A percentile compares a stretch with the other conserved stretches of the same genome.
phyloP scores from a whole-genome alignment of 2,888 invertebrate species.

The Dascillus cervinus region DNA sequence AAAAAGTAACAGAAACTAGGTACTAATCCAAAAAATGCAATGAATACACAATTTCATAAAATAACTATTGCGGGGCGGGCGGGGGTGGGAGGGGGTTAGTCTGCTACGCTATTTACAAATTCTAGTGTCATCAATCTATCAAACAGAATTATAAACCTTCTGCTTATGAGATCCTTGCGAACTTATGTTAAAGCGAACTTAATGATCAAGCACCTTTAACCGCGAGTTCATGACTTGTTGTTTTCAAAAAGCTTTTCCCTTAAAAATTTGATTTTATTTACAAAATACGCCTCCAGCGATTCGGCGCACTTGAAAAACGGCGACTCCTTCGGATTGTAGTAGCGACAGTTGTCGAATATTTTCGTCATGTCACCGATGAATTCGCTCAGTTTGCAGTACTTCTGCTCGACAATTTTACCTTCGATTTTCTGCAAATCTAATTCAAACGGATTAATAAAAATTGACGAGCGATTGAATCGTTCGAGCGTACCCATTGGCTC shows the following conservation, averaged over 20 bases:
- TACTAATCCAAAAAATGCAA: no score
- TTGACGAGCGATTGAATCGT: background rate
- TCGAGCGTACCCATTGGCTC: slow-evolving; percentile 83
- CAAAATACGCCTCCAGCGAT: slow-evolving; percentile 90
- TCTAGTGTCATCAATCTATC: no score
- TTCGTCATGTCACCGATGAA: slow-evolving; percentile 97
- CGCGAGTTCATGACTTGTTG: slow-evolving; percentile 23
- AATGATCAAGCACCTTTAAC: no score
- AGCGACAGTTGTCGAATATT: slow-evolving; percentile 98
- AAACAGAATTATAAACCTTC: no score
- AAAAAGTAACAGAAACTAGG: no score
- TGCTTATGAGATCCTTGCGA: no score
- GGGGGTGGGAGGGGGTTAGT: no score
- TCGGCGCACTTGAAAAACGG: slow-evolving; percentile 96
- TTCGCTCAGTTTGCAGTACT: slow-evolving; percentile 82
- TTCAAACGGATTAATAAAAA: slow-evolving; percentile 25
- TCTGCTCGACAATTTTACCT: slow-evolving; percentile 71
- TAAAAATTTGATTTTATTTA: slow-evolving; percentile 84
- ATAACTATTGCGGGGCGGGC: no score
- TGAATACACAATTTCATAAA: no score
- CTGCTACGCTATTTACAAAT: no score
- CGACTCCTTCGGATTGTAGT: slow-evolving; percentile 93
- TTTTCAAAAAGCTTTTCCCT: slow-evolving; percentile 73
- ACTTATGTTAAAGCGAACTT: no score
- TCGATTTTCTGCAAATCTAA: slow-evolving; percentile 91